phyloP scores from a whole-genome alignment of 2,888 invertebrate genomes.

The Lobophora halterata region DNA sequence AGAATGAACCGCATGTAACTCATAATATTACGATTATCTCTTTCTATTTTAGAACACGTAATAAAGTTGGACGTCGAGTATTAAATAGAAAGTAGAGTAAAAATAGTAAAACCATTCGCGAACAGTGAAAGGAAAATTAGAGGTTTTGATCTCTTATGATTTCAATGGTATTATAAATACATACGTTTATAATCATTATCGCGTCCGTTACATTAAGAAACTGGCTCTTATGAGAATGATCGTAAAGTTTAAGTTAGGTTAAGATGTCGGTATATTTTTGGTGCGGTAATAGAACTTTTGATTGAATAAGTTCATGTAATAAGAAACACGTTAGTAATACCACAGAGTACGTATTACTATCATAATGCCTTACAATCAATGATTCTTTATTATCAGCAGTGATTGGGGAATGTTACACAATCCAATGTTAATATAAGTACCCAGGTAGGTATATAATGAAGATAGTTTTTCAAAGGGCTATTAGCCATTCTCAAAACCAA shows the following conservation, averaged over 20 bases:
- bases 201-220: constrained; percentile 7
- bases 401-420: too few species aligned
- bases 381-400: too few species aligned
- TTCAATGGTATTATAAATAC: constrained; percentile 45
- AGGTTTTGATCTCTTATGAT: constrained; percentile 48
- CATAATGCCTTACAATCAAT: constrained; percentile 6
- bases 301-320: constrained; percentile 24
- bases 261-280: constrained; percentile 3
- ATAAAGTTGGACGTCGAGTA: constrained; percentile 53
- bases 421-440: too few species aligned
- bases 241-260: constrained; percentile 3
- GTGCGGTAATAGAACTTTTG: constrained; percentile 23
- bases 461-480: too few species aligned
- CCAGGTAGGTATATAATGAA: too few species aligned
- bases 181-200: constrained; percentile 20
- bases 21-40: constrained; percentile 7
- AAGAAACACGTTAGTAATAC: constrained; percentile 17
- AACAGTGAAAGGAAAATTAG: constrained; percentile 70
- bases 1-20: too few species aligned
- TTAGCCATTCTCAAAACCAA: too few species aligned
- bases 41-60: constrained; percentile 48
- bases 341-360: not conserved
- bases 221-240: constrained; percentile 8
- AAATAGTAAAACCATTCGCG: constrained; percentile 59
- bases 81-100: constrained; percentile 71